These are phyloP conservation scores for Drosophila multiciliata DNA, from an alignment of 2,888 invertebrate genomes.

Conservation along the genomic window DNA sequence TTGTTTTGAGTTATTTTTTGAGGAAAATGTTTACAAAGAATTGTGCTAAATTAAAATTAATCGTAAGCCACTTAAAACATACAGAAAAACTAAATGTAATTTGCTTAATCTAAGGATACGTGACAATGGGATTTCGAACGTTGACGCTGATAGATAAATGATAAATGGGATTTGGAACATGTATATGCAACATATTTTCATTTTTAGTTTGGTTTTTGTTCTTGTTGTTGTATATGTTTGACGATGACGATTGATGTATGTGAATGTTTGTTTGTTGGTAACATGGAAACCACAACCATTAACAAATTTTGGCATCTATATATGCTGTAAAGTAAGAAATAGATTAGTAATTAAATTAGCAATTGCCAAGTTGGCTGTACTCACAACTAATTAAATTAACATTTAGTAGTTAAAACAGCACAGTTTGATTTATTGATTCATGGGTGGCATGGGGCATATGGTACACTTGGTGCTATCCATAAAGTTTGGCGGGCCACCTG, in stretches of 20 bases:
- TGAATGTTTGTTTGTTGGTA: constrained; percentile 42
- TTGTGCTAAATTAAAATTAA: constrained; percentile 75
- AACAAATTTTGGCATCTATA: constrained; percentile 82
- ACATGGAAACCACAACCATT: constrained; percentile 74
- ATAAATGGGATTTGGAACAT: constrained; percentile 35
- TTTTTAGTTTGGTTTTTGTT: background rate
- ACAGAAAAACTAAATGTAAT: constrained; percentile 44
- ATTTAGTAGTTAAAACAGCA: constrained; percentile 72
- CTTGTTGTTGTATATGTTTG: background rate
- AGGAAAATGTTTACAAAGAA: constrained; percentile 68
- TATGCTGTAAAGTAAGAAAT: constrained; percentile 56
- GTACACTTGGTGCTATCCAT: constrained; percentile 81
- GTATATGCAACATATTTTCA: constrained; percentile 21
- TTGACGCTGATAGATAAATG: constrained; percentile 33
- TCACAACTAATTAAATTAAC: constrained; percentile 72
- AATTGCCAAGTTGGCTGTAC: constrained; percentile 21
- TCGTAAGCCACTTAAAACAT: constrained; percentile 55
- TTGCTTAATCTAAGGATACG: constrained; percentile 50
- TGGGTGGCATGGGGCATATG: constrained; percentile 83
- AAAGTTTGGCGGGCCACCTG: constrained; percentile 78
- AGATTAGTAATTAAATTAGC: background rate
- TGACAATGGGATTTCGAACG: constrained; percentile 41
- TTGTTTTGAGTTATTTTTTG: constrained; percentile 28
- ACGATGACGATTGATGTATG: constrained; percentile 16
- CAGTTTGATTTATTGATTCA: constrained; percentile 81